phyloP scores from a whole-genome alignment of 1,140 invertebrate species.

The Drosophila bocqueti region DNA sequence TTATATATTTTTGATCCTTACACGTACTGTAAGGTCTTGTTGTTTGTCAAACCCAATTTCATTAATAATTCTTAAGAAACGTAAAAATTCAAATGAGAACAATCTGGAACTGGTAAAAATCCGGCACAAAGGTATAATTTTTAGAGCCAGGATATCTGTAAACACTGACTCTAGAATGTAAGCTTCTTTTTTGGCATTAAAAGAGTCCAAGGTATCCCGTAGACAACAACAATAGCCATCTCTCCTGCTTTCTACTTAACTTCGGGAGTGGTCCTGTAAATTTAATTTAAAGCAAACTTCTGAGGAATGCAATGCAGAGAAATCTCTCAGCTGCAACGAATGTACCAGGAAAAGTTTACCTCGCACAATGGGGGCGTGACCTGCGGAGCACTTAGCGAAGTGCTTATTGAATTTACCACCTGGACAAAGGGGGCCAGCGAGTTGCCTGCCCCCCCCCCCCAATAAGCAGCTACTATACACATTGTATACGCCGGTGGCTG shows the following conservation, averaged over 20 bases:
- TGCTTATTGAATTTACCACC: conserved; percentile 51
- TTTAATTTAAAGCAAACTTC: conserved; percentile 60
- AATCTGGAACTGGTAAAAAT: no score
- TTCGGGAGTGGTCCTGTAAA: conserved; percentile 31
- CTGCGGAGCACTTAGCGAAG: conserved; percentile 39
- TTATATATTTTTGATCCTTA: background rate
- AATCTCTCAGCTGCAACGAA: conserved; percentile 32
- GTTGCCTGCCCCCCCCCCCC: background rate
- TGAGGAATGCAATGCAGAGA: conserved; percentile 29
- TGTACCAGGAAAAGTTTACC: conserved; percentile 17
- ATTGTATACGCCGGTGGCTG: conserved; percentile 10
- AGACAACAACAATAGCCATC: background rate
- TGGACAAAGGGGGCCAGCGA: conserved; percentile 10
- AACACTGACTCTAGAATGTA: no score
- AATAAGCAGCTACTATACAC: conserved; percentile 17
- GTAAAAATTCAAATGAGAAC: no score
- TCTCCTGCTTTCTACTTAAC: conserved; percentile 17
- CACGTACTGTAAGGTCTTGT: background rate
- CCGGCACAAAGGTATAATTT: no score
- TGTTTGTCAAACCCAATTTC: background rate
- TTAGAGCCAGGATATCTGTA: no score
- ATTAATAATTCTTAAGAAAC: background rate
- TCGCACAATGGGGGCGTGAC: conserved; percentile 39
- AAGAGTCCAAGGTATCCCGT: background rate
- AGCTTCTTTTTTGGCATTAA: background rate